Evolutionary conservation across 2,888 invertebrate genomes (phyloP), one percentile per base, ranked within the genome.

Genomic region (Ephialtes manifestator): DNA sequence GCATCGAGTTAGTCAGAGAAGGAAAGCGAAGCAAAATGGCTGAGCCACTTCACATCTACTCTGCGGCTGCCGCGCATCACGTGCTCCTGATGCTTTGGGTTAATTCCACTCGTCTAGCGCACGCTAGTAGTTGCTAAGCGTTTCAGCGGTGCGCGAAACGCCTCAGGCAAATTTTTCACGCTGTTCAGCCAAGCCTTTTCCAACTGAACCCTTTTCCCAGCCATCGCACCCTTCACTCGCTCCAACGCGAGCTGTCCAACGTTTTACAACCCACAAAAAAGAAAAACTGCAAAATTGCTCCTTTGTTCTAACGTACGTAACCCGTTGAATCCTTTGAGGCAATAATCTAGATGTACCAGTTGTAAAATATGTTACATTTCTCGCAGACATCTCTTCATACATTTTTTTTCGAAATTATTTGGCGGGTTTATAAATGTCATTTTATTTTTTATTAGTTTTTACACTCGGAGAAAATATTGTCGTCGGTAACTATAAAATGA

Each of bases 41-140:
- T 58, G 46, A 70, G 46, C 60, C 46, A 70, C 68, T 70, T 75
- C 43, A 35, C 68, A 46, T 68, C 28, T 28, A 48, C 51, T 31
- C 15, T 13, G 46, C 70, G 18, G 78, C 60, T 60, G 58, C 39
- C 46, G 48, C 15, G 68, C 31, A 55, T 75, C 70, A 75, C 79
- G 78, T 70, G 77, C 39, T 63, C 11, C 46, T 39, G 13, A 63
- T 63, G 60, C 71, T 78, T 60, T 46, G 79, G 51, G 79, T 79
- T 79, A 79, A 79, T 79, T 79, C 63, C 79, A 79, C 63, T 79
- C 71, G 48, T 63, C 79, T 63, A 51, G 13, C 43, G n/a, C 67
- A 43, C 31, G 48, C 28, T n/a, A 51, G 24, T 51, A 79, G 71
- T 10, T 39, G 10, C 60, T 48, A 71, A 63, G 63, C 71, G 35